Evolutionary conservation across 1,140 invertebrate genomes (phyloP).

Genomic region (Holotrichia oblita): DNA sequence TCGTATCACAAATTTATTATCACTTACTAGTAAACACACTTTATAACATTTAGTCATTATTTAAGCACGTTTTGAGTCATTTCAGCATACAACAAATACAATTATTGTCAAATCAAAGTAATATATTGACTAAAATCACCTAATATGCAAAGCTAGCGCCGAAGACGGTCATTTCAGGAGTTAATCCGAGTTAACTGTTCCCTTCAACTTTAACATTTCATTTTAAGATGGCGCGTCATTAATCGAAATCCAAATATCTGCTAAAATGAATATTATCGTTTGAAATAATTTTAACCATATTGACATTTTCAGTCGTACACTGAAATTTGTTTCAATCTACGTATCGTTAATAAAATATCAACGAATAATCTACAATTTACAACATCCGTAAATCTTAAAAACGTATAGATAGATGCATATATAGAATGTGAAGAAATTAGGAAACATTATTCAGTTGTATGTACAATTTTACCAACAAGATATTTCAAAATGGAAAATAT

Average conservation of each 20-base stretch:
- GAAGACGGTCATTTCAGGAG: not conserved
- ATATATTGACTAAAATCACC: conserved; percentile 59
- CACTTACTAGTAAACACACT: conserved; percentile 16
- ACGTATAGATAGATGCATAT: no score
- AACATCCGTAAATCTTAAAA: no score
- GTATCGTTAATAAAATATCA: no score
- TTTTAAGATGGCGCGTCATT: not conserved
- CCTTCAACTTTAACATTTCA: not conserved
- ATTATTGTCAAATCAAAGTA: conserved; percentile 58
- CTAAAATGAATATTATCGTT: no score
- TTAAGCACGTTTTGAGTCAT: conserved; percentile 44
- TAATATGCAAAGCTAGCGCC: conserved; percentile 50
- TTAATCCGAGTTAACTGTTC: not conserved
- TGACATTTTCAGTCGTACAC: no score
- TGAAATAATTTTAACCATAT: no score
- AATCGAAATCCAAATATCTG: no score
- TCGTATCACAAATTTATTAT: conserved; percentile 37
- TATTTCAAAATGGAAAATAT: conserved; percentile 54
- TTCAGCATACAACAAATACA: conserved; percentile 52
- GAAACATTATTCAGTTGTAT: no score
- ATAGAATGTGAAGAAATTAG: no score
- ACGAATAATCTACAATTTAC: no score
- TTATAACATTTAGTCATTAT: not conserved
- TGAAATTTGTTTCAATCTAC: no score
- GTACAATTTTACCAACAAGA: no score